phyloP scores from a whole-genome alignment of 2,113 vertebrate species.

The Monopterus albus region DNA sequence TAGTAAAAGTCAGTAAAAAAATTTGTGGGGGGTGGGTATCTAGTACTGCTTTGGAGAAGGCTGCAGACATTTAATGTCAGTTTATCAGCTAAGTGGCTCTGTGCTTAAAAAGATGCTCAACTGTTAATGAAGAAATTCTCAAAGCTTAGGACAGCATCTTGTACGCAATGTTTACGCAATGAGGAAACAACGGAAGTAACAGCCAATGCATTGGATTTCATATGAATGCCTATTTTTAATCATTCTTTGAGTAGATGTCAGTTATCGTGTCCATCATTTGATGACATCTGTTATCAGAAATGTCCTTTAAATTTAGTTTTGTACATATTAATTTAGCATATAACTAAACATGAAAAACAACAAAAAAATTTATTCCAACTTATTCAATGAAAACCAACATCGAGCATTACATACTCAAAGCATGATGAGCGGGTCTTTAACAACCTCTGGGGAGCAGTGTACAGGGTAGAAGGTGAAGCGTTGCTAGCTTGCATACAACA shows the following conservation, averaged over 20 bases:
- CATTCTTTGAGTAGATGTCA: no score
- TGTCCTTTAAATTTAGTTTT: no score
- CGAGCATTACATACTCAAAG: not conserved
- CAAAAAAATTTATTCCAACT: constrained; percentile 1
- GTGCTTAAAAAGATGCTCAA: not conserved
- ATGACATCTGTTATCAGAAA: no score
- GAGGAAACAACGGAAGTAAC: no score
- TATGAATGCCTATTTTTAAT: not conserved
- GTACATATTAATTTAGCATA: no score
- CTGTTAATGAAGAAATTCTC: not conserved
- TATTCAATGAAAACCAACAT: not conserved
- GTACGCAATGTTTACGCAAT: no score
- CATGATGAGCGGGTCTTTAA: not conserved
- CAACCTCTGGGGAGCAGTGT: not conserved
- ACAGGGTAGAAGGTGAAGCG: not conserved
- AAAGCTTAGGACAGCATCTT: not conserved
- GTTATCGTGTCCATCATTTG: not conserved
- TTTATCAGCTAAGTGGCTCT: no score
- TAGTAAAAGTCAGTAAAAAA: no score
- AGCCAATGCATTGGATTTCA: not conserved
- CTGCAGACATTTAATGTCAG: not conserved
- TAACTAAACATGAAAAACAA: constrained; percentile 19
- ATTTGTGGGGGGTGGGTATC: no score
- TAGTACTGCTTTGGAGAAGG: not conserved
- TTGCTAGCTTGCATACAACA: constrained; percentile 12